Evolutionary conservation across 2,113 vertebrate species (phyloP), one percentile per base, ranked within the genome.

Genomic region (Sinocyclocheilus anophthalmus): DNA sequence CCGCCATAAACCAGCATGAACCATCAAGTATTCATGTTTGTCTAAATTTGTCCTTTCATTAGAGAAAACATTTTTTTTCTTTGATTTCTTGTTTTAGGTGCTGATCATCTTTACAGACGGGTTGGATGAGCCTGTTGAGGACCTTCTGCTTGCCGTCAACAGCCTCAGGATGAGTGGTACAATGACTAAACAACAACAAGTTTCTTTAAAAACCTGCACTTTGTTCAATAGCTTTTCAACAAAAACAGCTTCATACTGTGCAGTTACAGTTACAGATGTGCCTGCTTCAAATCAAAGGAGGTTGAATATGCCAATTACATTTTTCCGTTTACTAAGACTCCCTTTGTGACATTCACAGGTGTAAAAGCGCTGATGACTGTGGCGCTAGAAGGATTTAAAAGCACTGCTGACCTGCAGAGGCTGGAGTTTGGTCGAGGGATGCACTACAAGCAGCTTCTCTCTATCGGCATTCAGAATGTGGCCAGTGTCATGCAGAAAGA

Each of bases 361-460:
- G 65, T 98, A 83, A 92, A 93, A 85, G 95, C 95, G 10, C 91
- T 99, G 81, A 90, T 98, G 0, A 13, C 92, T 0, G 89, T 97
- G 88, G 96, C 94, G 7, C 86, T 99, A 91, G 96, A 96, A 78
- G 94, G 93, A 22, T 91, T 76, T 1, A 90, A 85, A 11, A 91
- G 94, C 53, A 63, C 93, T 59, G 84, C 89, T 55, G 93, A 95
- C 65, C 93, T 98, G 79, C 95, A 94, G 91, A 95, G 95, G 91
- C 85, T 97, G 65, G 96, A 97, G 88, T 98, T 97, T 84, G 97
- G 97, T n/a, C 93, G 96, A 91, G 97, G 97, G 0, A 96, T 97
- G 76, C 89, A 84, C 1, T 97, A 96, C 90, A 92, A 87, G 0
- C 88, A 95, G 39, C 95, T 93, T 59, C 91, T 97, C 84, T 95